phyloP scores from a whole-genome alignment of 1,140 invertebrate species.

The Pararge aegeria region DNA sequence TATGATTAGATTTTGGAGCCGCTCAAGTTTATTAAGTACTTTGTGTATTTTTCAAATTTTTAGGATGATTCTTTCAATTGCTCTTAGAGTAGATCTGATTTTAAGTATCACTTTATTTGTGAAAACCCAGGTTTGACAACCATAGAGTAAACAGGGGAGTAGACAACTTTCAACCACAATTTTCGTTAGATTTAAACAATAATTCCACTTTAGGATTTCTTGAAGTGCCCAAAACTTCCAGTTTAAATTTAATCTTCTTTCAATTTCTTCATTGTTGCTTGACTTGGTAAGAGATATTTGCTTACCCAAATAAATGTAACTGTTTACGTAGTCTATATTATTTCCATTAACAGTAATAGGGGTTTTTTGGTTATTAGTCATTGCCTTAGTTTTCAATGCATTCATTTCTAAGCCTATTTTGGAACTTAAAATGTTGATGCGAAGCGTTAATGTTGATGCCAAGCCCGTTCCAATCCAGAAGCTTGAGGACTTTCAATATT shows the following conservation, averaged over 20 bases:
- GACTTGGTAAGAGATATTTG: slow-evolving; percentile 37
- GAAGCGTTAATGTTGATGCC: too few species aligned
- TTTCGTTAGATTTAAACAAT: slow-evolving; percentile 25
- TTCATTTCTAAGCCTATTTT: slow-evolving; percentile 2
- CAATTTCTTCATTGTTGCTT: slow-evolving; percentile 31
- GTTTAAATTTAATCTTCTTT: slow-evolving; percentile 20
- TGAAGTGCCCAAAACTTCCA: slow-evolving; percentile 31
- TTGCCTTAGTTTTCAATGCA: slow-evolving; percentile 4
- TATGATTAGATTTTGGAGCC: too few species aligned
- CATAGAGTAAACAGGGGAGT: too few species aligned
- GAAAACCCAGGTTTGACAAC: too few species aligned
- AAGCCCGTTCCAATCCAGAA: too few species aligned
- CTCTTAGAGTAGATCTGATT: too few species aligned
- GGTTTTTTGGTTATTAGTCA: neutral
- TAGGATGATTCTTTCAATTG: too few species aligned
- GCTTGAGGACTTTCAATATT: too few species aligned
- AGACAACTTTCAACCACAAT: slow-evolving; percentile 25
- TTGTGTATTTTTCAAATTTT: too few species aligned
- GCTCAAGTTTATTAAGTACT: too few species aligned
- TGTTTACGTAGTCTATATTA: neutral
- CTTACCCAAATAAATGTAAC: slow-evolving; percentile 79
- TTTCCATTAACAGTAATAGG: neutral
- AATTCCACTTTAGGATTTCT: slow-evolving; percentile 30
- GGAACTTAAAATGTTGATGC: too few species aligned
- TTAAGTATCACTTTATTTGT: too few species aligned